These are phyloP conservation scores for Maccullochella peelii DNA, from an alignment of 2,113 vertebrate species.

Conservation along the genomic window DNA sequence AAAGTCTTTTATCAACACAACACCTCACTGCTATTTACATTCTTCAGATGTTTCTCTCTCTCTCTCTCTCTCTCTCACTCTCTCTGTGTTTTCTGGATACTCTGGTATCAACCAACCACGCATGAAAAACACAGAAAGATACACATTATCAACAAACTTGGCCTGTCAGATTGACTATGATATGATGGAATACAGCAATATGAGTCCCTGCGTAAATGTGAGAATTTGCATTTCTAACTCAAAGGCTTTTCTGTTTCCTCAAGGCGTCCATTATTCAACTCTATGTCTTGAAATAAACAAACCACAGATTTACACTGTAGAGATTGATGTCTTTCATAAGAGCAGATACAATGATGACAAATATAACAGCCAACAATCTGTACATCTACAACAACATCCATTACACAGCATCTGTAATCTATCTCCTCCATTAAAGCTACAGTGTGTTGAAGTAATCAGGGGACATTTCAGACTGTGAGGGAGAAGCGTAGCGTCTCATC, in stretches of 20 bases:
- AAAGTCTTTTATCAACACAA: conserved; percentile 11
- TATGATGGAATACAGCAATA: conserved; percentile 63
- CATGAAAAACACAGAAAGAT: conserved; percentile 6
- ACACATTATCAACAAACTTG: neutral
- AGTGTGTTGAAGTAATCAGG: neutral
- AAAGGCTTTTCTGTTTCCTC: conserved; percentile 45
- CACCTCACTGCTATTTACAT: conserved; percentile 1
- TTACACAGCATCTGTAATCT: conserved; percentile 2
- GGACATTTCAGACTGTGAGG: conserved; percentile 5
- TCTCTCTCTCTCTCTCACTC: neutral
- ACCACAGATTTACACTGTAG: neutral
- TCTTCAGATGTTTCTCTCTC: neutral
- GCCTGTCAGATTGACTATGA: conserved; percentile 2
- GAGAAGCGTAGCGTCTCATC: neutral
- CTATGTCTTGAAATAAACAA: conserved; percentile 27
- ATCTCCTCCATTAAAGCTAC: neutral
- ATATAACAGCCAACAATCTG: conserved; percentile 23
- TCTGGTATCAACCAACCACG: conserved; percentile 3
- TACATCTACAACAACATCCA: conserved; percentile 1
- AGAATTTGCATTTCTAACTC: conserved; percentile 63
- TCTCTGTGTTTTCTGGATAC: neutral
- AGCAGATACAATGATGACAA: conserved; percentile 33
- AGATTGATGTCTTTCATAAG: conserved; percentile 62
- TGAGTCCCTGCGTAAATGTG: conserved; percentile 21
- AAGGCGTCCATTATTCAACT: conserved; percentile 47